A percentile compares a stretch with the other conserved stretches of the same genome.
These are phyloP conservation scores for Drosophila serrata DNA, from an alignment of 1,140 invertebrate species.

Conservation along the genomic window DNA sequence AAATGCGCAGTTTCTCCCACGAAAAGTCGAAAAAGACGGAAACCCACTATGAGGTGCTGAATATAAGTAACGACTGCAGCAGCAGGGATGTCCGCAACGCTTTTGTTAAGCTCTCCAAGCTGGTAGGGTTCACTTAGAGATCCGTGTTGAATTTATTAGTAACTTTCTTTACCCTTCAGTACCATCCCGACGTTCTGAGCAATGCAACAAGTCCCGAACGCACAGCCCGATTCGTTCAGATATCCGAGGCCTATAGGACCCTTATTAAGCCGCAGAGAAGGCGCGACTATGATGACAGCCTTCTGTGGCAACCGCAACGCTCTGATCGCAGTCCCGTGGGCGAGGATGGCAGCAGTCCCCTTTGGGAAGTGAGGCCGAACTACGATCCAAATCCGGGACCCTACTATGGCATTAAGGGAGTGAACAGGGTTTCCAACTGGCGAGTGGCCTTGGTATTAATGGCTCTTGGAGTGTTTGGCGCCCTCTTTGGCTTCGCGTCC, in stretches of 20 bases:
- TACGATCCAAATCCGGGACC: constrained; percentile 74
- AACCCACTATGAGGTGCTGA: constrained; percentile 87
- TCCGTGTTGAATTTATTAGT: too few relatives aligned
- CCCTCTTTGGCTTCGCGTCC: constrained; percentile 86
- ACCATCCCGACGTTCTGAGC: constrained; percentile 88
- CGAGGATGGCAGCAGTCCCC: constrained; percentile 14
- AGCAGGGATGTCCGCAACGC: constrained; percentile 87
- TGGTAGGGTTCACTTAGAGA: constrained; percentile 74
- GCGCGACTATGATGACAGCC: constrained; percentile 87
- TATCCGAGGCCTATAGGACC: constrained; percentile 89
- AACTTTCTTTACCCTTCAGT: constrained; percentile 48
- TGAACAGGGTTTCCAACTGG: constrained; percentile 87
- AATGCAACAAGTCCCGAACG: constrained; percentile 86
- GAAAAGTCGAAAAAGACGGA: constrained; percentile 43
- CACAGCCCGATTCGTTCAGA: constrained; percentile 86
- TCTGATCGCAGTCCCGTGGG: constrained; percentile 23
- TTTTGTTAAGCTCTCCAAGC: constrained; percentile 87
- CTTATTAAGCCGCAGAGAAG: constrained; percentile 87
- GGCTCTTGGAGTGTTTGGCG: constrained; percentile 86
- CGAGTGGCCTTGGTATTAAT: constrained; percentile 86
- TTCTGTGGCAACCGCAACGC: constrained; percentile 48
- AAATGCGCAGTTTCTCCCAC: constrained; percentile 48
- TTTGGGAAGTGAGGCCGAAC: constrained; percentile 78
- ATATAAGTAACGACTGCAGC: constrained; percentile 86
- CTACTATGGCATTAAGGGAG: constrained; percentile 88